phyloP scores from a whole-genome alignment of 2,113 vertebrate species.

The Hepsetus odoe region DNA sequence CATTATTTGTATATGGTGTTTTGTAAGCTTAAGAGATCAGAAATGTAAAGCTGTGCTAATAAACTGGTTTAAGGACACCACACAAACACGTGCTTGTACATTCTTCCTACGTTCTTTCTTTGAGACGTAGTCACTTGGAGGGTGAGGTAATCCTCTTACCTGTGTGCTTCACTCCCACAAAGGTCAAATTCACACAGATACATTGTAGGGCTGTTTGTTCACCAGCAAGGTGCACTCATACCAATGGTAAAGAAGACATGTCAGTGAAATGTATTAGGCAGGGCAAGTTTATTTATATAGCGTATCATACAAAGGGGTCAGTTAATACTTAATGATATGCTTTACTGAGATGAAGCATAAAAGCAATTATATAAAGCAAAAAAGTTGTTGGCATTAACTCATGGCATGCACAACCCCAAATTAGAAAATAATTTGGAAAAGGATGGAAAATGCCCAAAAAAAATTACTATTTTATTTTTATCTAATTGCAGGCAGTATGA shows the following conservation, averaged over 20 bases:
- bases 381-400: too few species aligned
- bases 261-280: background rate
- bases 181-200: slow-evolving; percentile 35
- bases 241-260: background rate
- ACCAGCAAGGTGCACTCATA: background rate
- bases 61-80: background rate
- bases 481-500: too few species aligned
- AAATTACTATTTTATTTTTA: too few species aligned
- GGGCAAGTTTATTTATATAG: too few species aligned
- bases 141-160: slow-evolving; percentile 67
- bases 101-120: background rate
- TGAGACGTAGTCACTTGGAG: slow-evolving; percentile 10
- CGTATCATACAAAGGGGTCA: background rate
- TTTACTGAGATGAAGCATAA: too few species aligned
- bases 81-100: background rate
- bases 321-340: too few species aligned
- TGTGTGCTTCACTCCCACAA: slow-evolving; percentile 44
- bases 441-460: too few species aligned
- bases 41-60: background rate
- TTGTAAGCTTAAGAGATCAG: background rate
- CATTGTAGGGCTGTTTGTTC: background rate
- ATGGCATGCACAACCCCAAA: too few species aligned
- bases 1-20: background rate
- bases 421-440: too few species aligned
- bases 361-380: too few species aligned